These are phyloP conservation scores for Varanus komodoensis DNA, from an alignment of 2,113 vertebrate genomes.

Conservation along the genomic window DNA sequence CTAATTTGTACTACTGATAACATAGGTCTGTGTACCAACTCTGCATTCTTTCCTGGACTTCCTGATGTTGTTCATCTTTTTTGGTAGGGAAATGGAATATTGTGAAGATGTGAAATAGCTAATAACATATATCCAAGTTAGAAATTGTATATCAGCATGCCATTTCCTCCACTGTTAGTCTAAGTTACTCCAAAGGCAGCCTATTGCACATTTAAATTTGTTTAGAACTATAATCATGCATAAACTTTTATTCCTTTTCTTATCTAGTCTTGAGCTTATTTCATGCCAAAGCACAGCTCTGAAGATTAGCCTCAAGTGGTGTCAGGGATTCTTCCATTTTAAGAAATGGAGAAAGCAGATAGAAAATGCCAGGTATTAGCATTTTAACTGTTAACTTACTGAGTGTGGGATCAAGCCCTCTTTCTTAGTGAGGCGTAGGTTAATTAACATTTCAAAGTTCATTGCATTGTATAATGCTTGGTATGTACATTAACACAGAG, in stretches of 20 bases:
- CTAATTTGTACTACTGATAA: conserved; percentile 21
- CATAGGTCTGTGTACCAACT: not conserved
- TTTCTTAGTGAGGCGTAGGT: not conserved
- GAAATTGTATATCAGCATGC: not conserved
- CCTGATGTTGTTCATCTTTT: not conserved
- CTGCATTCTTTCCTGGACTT: not conserved
- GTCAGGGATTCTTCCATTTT: not conserved
- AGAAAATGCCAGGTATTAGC: not conserved
- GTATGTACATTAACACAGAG: not conserved
- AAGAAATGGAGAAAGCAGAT: not conserved
- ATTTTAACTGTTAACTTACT: not conserved
- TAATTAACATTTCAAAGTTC: not conserved
- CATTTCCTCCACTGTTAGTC: not conserved
- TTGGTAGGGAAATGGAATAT: not conserved
- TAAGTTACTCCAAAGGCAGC: not conserved
- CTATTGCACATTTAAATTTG: not conserved
- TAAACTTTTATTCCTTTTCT: not conserved
- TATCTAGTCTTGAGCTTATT: not conserved
- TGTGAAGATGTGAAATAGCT: not conserved
- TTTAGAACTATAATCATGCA: not conserved
- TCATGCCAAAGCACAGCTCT: not conserved
- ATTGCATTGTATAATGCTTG: not conserved
- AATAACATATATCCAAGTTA: not conserved
- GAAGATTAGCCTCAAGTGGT: not conserved
- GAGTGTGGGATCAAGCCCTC: not conserved